Evolutionary conservation across 2,888 invertebrate species (phyloP).

Genomic region (Linyphia triangularis): DNA sequence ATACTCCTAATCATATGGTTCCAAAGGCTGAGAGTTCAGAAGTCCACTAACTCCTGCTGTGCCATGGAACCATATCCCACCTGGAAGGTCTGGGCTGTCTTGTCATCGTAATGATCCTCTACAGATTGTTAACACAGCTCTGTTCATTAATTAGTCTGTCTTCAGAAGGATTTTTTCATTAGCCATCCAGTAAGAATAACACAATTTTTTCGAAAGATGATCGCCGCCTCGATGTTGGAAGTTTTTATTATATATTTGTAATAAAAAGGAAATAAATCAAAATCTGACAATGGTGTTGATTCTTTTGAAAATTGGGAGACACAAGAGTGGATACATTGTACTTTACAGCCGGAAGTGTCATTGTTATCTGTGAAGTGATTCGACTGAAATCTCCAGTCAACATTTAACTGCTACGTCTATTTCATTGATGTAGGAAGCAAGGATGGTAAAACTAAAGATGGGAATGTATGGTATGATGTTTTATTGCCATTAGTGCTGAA

Average conservation of each 20-base stretch:
- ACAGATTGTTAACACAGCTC: constrained; percentile 48
- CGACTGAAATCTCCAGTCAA: constrained; percentile 15
- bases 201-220: constrained; percentile 34
- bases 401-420: constrained; percentile 10
- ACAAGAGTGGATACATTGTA: constrained; percentile 30
- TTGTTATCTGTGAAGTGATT: constrained; percentile 20
- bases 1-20: constrained; percentile 90
- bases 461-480: background rate
- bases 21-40: constrained; percentile 90
- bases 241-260: constrained; percentile 72
- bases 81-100: constrained; percentile 52
- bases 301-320: constrained; percentile 35
- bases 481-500: background rate
- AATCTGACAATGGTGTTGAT: constrained; percentile 59
- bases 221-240: constrained; percentile 53
- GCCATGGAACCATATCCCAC: constrained; percentile 74
- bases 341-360: constrained; percentile 22
- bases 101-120: constrained; percentile 34
- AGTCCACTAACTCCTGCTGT: constrained; percentile 84
- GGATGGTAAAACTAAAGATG: constrained; percentile 1
- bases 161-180: constrained; percentile 52
- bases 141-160: constrained; percentile 45
- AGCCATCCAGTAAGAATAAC: constrained; percentile 66
- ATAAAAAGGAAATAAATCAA: constrained; percentile 57
- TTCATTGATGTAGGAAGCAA: constrained; percentile 20